Conservation (phyloP, 2,797 vertebrate genomes). For the Chelidonichthys spinosus region DNA sequence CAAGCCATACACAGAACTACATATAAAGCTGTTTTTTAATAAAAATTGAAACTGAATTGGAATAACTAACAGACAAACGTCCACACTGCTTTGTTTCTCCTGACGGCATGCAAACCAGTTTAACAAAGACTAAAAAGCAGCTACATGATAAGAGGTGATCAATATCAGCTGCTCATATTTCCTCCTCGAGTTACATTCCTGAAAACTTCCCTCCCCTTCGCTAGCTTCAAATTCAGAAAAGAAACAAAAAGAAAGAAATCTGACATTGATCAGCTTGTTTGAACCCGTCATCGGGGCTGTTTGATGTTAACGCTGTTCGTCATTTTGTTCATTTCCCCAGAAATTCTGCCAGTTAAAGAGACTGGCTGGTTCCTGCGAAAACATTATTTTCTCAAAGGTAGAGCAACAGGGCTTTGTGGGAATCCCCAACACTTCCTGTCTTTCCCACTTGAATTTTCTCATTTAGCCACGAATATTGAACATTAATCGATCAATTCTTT, state of each 20-base stretch:
- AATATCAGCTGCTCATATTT: constrained; percentile 11
- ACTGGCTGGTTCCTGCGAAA: not conserved
- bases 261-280: not conserved
- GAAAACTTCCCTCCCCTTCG: not conserved
- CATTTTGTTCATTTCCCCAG: not conserved
- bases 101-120: constrained; percentile 54
- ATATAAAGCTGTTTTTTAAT: constrained; percentile 40
- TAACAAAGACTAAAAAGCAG: constrained; percentile 44
- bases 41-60: constrained; percentile 18
- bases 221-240: not conserved
- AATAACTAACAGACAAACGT: constrained; percentile 5
- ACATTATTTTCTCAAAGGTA: not conserved
- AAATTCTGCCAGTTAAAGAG: not conserved
- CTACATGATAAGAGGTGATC: constrained; percentile 23
- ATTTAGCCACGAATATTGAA: constrained; percentile 14
- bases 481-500: not conserved
- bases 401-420: not conserved
- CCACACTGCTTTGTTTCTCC: constrained; percentile 26
- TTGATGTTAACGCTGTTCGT: not conserved
- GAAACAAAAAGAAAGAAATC: not conserved
- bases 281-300: not conserved
- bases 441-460: not conserved
- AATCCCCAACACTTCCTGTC: not conserved
- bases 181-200: not conserved
- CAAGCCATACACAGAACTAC: constrained; percentile 43